Conservation (phyloP, 2,113 vertebrate species). For the Tretioscincus oriximinensis region DNA sequence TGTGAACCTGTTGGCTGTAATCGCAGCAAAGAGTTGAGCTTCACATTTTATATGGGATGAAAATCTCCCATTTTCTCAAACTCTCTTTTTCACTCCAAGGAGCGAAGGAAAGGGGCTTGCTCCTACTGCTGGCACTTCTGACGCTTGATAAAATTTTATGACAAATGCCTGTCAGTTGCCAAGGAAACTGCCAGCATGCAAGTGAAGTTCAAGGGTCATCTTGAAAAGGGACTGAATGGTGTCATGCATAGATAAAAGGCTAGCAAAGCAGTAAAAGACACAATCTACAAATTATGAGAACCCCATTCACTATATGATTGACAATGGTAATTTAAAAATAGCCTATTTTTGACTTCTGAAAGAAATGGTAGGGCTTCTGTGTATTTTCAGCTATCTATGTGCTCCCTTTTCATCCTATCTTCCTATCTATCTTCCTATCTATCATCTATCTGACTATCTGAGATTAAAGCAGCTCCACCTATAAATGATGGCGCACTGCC, state of each 20-base stretch:
- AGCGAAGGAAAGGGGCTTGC: not conserved
- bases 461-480: too few relatives aligned
- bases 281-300: slow-evolving; percentile 42
- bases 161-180: slow-evolving; percentile 57
- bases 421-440: too few relatives aligned
- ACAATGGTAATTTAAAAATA: slow-evolving; percentile 23
- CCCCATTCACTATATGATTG: slow-evolving; percentile 22
- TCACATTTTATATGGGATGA: not conserved
- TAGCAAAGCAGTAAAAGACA: slow-evolving; percentile 52
- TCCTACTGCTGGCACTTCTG: slow-evolving; percentile 19
- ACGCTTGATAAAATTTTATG: slow-evolving; percentile 46
- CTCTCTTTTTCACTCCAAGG: not conserved
- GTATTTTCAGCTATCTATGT: slow-evolving; percentile 30
- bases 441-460: not conserved
- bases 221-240: slow-evolving; percentile 51
- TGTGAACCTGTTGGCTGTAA: not conserved
- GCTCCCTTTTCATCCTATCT: not conserved
- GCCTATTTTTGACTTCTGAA: slow-evolving; percentile 29
- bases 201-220: slow-evolving; percentile 64
- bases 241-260: slow-evolving; percentile 59
- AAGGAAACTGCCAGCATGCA: slow-evolving; percentile 61
- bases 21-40: not conserved
- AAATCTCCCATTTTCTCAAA: not conserved
- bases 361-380: slow-evolving; percentile 7
- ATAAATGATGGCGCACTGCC: too few relatives aligned